Evolutionary conservation across 2,797 vertebrate genomes (phyloP), one percentile per base, ranked within the genome.

Genomic region (Austrolebias charrua): DNA sequence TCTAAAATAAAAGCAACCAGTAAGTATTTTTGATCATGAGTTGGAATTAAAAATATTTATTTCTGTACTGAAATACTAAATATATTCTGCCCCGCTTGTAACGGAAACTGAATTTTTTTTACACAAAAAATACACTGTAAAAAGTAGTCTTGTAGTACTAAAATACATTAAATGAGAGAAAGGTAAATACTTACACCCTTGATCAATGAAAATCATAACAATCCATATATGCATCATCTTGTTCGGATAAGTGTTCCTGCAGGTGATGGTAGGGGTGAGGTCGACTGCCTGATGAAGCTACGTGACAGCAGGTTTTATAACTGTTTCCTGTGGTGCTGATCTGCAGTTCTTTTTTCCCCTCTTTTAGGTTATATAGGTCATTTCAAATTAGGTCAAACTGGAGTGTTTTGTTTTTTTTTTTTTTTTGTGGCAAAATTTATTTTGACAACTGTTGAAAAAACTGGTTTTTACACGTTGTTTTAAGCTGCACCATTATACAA

Each of bases 111-210:
- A 1, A 2, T n/a, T n/a, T n/a, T 13, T 5, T 11, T 33, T 0
- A 31, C 10, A 54, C 10, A 54, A 16, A 46, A 18, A 38, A 6
- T 50, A 5, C 0, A 0, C 4, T 4, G 3, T 20, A 28, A 53
- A 59, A 10, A 18, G 2, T 4, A 0, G n/a, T 9, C 35, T 2
- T 50, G 14, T 51, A 0, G 4, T 7, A 46, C 7, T 11, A 44
- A 12, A 60, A 13, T 5, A 55, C 15, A 46, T 24, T 46, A 19
- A 4, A 7, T 11, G 0, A 8, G 40, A 53, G 4, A 12, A 7
- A 52, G 1, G 10, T 15, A 8, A 47, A 49, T 0, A 76, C 77
- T 72, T 75, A 82, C 82, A 24, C 60, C 61, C 75, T 28, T 50
- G 69, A 58, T 0, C 54, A 28, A 82, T 28, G 44, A 84, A 57